Evolutionary conservation across 2,113 vertebrate species (phyloP).

Genomic region (Uria lomvia): DNA sequence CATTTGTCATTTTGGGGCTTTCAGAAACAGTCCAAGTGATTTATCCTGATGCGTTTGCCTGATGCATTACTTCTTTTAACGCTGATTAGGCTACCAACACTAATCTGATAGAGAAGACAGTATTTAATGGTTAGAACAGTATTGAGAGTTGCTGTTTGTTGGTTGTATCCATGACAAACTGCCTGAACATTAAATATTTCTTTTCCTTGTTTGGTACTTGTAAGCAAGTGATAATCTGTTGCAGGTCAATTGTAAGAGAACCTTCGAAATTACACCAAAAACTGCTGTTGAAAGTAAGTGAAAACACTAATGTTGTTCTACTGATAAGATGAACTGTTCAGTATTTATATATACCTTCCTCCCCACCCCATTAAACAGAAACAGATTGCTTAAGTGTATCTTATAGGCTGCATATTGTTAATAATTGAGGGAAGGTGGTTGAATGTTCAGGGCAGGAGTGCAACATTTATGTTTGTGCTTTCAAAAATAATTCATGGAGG

Average conservation of each 20-base stretch:
- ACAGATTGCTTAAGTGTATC: not conserved
- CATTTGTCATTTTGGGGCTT: not conserved
- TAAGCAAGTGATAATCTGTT: not conserved
- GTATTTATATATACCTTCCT: not conserved
- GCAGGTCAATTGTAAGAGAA: not conserved
- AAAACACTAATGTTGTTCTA: not conserved
- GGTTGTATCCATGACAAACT: not conserved
- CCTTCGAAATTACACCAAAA: not conserved
- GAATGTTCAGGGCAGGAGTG: not conserved
- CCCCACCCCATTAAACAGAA: not conserved
- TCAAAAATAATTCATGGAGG: not conserved
- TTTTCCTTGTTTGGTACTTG: not conserved
- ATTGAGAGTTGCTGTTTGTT: not conserved
- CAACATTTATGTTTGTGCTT: not conserved
- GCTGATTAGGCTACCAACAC: not conserved
- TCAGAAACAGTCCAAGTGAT: not conserved
- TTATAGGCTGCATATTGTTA: not conserved
- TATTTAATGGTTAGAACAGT: not conserved
- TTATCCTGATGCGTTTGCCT: not conserved
- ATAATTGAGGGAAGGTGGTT: not conserved
- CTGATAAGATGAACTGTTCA: not conserved
- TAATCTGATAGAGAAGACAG: not conserved
- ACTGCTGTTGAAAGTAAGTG: not conserved
- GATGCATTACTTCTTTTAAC: not conserved
- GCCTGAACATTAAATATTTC: not conserved